Base-by-base conservation (phyloP, 1,140 invertebrate species). In the Dendroctonus ponderosae region DNA sequence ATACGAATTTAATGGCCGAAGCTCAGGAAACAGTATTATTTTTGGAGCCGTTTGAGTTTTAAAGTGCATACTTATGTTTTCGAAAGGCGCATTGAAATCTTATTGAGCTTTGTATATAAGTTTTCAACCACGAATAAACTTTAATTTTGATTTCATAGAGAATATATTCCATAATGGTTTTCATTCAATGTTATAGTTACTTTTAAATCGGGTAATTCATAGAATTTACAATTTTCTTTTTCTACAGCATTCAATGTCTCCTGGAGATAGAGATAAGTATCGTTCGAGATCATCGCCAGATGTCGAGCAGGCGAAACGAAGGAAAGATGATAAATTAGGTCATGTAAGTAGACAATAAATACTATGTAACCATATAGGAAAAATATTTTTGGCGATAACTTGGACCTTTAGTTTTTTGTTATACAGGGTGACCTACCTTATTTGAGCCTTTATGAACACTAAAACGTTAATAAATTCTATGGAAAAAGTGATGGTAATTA, bases 201-300 rank as follows among this genome's bases (percentile, higher is more conserved):
- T 14, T 26, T 7, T 39, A 6, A 53, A 37, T 58, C n/a, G 43
- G 6, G n/a, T 15, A 14, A 63, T 14, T 46, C 15, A 43, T 26
- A 3, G 3, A 39, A 6, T 61, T 59, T 72, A 3, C 26, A 26
- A 3, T 26, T 2, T 26, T 26, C 3, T 26, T 26, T 26, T 26
- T 3, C 26, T 68, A 15, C 85, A 94, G 91, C 92, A 90, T 81
- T 94, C 92, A 67, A 91, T 94, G 80, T 94, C 92, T 7, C 92
- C 92, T 2, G 90, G 87, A 46, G 91, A 94, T 71, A 84, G 91
- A 72, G 91, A 94, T 79, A 93, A 93, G 77, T 92, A 92, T 77
- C 83, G 91, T 7, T 54, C 81, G 87, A 75, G 89, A 75, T 89
- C 88, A 79, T 87, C 89, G 5, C 68, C 84, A 39, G 77, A 85